Evolutionary conservation across 2,888 invertebrate genomes (phyloP), one percentile per base, ranked within the genome.

Genomic region (Dascillus cervinus): DNA sequence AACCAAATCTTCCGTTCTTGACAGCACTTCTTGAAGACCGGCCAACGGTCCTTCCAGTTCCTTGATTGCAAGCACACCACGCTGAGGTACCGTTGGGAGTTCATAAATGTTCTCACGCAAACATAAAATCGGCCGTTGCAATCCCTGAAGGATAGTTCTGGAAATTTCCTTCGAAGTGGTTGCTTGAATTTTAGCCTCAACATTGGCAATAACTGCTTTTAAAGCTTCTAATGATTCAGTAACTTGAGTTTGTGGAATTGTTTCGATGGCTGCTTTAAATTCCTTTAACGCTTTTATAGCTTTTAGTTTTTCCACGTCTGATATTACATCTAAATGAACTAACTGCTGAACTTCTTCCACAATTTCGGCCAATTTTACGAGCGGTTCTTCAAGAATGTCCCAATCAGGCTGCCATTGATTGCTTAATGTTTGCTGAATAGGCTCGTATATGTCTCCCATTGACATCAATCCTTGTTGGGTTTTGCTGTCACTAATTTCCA

Each of bases 201-300:
- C 13, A 11, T 25, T 28, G 2, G 13, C n/a, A 13, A 29, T 20
- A 8, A 11, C 23, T 9, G n/a, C 25, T 23, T 22, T 25, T 21
- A 36, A 10, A 10, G 33, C 30, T 25, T 35, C 30, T 11, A 35
- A 14, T n/a, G 37, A 30, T 30, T 38, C 29, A 14, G 17, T 22
- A 6, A 31, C 17, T 17, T 35, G 22, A 29, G 30, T 26, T 11
- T 4, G 9, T 26, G 13, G 15, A 31, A 17, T 21, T 26, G 12
- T 22, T 31, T 22, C 20, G 23, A 29, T n/a, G 26, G 34, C 14
- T 25, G 12, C 20, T 34, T 37, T 20, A 4, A 17, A 23, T 29
- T 15, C 3, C 17, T 10, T 8, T 11, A 14, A 11, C 11, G 14
- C 10, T 26, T 12, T 26, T 8, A 5, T 8, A 5, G 26, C 8